phyloP scores from a whole-genome alignment of 2,113 vertebrate genomes.

The Gnathonemus longibarbis region DNA sequence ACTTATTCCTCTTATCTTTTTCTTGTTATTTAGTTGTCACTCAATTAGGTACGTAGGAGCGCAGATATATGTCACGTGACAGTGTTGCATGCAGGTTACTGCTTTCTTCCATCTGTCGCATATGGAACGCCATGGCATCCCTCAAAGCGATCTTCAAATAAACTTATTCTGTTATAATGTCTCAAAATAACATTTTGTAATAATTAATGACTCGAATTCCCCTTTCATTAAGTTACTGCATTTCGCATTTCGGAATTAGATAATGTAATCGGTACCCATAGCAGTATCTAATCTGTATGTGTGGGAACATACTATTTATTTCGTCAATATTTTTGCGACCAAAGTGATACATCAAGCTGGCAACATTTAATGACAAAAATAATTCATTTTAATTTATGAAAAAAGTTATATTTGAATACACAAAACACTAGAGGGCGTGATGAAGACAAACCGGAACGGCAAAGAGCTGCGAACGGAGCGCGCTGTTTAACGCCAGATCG shows the following conservation, averaged over 20 bases:
- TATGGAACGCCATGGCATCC: background rate
- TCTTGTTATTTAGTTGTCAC: background rate
- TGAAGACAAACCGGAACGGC: background rate
- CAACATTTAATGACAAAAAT: background rate
- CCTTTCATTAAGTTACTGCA: background rate
- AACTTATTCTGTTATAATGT: background rate
- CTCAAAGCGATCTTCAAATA: background rate
- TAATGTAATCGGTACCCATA: background rate
- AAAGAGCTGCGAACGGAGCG: background rate
- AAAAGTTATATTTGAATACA: background rate
- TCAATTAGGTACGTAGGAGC: background rate
- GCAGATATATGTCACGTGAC: background rate
- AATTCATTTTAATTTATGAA: background rate
- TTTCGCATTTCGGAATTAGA: background rate
- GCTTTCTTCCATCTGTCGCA: background rate
- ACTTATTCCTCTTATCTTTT: background rate
- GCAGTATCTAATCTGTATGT: background rate
- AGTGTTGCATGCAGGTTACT: background rate
- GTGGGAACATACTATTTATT: background rate
- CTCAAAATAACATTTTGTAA: background rate
- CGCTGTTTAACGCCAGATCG: background rate
- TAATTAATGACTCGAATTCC: background rate
- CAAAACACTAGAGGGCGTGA: background rate
- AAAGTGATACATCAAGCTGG: background rate
- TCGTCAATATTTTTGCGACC: background rate